phyloP scores from a whole-genome alignment of 2,113 vertebrate genomes.

The Ctenodactylus gundi region DNA sequence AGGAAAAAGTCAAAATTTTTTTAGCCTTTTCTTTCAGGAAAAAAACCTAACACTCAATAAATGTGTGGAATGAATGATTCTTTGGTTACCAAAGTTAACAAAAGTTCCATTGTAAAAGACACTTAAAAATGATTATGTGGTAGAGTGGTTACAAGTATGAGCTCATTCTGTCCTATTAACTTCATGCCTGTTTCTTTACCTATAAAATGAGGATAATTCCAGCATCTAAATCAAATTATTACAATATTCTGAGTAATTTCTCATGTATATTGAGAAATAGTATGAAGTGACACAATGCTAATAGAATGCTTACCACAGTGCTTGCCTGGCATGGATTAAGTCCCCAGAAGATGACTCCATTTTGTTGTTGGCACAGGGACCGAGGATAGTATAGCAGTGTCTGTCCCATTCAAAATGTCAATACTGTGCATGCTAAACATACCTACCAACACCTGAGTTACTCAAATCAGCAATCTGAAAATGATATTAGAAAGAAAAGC shows the following conservation, averaged over 20 bases:
- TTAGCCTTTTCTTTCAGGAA: background rate
- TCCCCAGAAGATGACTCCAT: background rate
- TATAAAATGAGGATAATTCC: background rate
- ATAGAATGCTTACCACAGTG: background rate
- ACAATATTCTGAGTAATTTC: background rate
- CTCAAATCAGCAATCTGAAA: background rate
- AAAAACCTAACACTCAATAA: background rate
- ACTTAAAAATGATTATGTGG: background rate
- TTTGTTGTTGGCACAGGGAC: background rate
- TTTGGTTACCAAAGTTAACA: background rate
- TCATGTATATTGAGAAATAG: background rate
- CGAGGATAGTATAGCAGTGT: rapidly evolving
- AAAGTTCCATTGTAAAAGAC: background rate
- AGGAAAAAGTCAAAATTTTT: background rate
- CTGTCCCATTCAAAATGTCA: background rate
- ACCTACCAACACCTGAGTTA: background rate
- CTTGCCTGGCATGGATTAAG: background rate
- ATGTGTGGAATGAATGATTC: background rate
- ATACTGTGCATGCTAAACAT: background rate
- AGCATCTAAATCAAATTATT: background rate
- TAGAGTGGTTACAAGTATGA: background rate
- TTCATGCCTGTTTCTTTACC: background rate
- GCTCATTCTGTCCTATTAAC: too few relatives aligned
- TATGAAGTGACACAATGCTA: background rate
- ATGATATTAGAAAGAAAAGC: background rate